These are phyloP conservation scores for Scaptomyza polygonia DNA, from an alignment of 2,888 invertebrate species.

Conservation along the genomic window DNA sequence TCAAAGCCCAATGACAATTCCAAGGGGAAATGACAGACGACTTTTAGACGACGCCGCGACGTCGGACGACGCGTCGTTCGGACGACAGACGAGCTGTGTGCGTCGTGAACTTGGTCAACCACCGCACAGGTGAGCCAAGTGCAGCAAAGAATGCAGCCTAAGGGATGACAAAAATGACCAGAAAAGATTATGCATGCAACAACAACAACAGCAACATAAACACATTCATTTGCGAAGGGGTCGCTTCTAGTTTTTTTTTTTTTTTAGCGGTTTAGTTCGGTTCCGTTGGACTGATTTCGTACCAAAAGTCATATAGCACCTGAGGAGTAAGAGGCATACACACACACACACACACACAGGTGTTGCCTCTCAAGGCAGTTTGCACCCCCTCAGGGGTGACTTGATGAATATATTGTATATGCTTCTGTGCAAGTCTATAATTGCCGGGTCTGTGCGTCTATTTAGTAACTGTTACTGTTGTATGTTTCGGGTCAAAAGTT, in stretches of 20 bases:
- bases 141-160: conserved; percentile 57
- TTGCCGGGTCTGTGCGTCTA: conserved; percentile 52
- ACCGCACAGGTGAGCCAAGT: conserved; percentile 50
- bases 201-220: not conserved
- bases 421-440: conserved; percentile 43
- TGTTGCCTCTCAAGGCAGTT: conserved; percentile 74
- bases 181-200: conserved; percentile 75
- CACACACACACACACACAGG: conserved; percentile 56
- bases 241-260: conserved; percentile 23
- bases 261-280: conserved; percentile 54
- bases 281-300: conserved; percentile 79
- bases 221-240: conserved; percentile 2
- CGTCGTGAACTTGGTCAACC: conserved; percentile 63
- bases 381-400: conserved; percentile 43
- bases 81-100: conserved; percentile 39
- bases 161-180: conserved; percentile 69
- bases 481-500: conserved; percentile 72
- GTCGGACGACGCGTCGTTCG: too few species aligned
- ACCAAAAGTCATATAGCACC: conserved; percentile 79
- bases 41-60: not conserved
- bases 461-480: not conserved
- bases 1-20: conserved; percentile 61
- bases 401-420: conserved; percentile 47
- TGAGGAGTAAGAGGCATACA: conserved; percentile 9
- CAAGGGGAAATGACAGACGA: conserved; percentile 75